Percentiles rank a stretch among this genome's conserved stretches.
Evolutionary conservation across 2,797 vertebrate genomes (phyloP).

Genomic region (Mallotus villosus): DNA sequence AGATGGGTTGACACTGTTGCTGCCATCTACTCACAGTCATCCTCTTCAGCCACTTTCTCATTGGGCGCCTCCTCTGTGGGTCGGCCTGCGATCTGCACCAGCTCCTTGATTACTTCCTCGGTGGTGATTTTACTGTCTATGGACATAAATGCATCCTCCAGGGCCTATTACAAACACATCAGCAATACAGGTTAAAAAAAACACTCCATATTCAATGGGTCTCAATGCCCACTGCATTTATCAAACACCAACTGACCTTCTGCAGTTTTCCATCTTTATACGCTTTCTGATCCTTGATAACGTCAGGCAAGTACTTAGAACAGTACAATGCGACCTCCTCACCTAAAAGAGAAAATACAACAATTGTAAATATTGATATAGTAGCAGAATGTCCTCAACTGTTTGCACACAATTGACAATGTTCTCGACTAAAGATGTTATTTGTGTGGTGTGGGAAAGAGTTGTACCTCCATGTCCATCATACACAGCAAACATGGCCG

Average conservation of each 20-base stretch:
- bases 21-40: slow-evolving; percentile 82
- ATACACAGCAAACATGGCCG: slow-evolving; percentile 97
- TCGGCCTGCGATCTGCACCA: slow-evolving; percentile 91
- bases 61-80: slow-evolving; percentile 85
- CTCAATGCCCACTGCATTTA: not conserved
- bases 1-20: not conserved
- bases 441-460: not conserved
- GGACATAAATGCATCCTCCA: slow-evolving; percentile 95
- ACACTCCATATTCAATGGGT: not conserved
- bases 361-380: not conserved
- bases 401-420: too few relatives aligned
- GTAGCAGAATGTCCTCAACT: not conserved
- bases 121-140: slow-evolving; percentile 91
- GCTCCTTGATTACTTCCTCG: slow-evolving; percentile 94
- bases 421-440: too few relatives aligned
- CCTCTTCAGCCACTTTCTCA: slow-evolving; percentile 94
- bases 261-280: slow-evolving; percentile 98
- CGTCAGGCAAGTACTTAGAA: slow-evolving; percentile 95
- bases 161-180: slow-evolving; percentile 74
- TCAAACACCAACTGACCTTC: slow-evolving; percentile 75
- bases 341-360: slow-evolving; percentile 71
- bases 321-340: slow-evolving; percentile 98
- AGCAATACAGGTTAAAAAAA: not conserved
- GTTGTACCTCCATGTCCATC: slow-evolving; percentile 94
- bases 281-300: slow-evolving; percentile 95